These are phyloP conservation scores for Sciurus carolinensis DNA, from an alignment of 2,797 vertebrate genomes.

Conservation along the genomic window DNA sequence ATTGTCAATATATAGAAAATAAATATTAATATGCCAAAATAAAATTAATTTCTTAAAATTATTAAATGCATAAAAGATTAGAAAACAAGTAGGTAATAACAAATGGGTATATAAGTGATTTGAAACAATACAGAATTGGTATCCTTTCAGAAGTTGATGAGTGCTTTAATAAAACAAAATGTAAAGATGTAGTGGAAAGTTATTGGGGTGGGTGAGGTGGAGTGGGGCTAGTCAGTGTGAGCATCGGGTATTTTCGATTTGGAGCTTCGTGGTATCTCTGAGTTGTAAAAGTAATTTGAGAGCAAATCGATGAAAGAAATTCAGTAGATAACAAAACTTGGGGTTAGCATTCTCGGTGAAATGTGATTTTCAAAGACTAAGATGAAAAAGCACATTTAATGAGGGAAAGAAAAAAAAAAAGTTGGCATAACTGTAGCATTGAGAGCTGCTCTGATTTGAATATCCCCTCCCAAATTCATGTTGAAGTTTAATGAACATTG, in stretches of 20 bases:
- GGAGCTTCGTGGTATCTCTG: not conserved
- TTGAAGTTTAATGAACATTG: not conserved
- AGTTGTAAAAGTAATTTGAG: not conserved
- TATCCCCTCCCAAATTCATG: not conserved
- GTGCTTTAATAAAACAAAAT: not conserved
- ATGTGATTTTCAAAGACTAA: not conserved
- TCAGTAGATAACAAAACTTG: not conserved
- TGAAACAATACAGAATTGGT: not conserved
- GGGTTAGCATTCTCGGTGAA: not conserved
- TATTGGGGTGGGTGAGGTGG: not conserved
- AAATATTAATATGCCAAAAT: not conserved
- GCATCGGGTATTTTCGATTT: not conserved
- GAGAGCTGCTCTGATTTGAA: not conserved
- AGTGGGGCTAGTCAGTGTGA: not conserved
- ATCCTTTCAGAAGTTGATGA: not conserved
- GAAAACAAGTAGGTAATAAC: not conserved
- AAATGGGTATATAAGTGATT: not conserved
- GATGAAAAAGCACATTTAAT: fast-evolving
- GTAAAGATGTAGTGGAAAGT: not conserved
- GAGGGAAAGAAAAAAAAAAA: not conserved
- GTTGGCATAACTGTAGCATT: not conserved
- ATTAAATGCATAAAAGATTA: not conserved
- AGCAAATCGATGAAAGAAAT: not conserved
- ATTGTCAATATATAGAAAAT: not conserved
- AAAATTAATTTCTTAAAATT: not conserved